A percentile compares a stretch with the other conserved stretches of the same genome.
These are phyloP conservation scores for Dryomyza anilis DNA, from an alignment of 2,888 invertebrate genomes.

Conservation along the genomic window DNA sequence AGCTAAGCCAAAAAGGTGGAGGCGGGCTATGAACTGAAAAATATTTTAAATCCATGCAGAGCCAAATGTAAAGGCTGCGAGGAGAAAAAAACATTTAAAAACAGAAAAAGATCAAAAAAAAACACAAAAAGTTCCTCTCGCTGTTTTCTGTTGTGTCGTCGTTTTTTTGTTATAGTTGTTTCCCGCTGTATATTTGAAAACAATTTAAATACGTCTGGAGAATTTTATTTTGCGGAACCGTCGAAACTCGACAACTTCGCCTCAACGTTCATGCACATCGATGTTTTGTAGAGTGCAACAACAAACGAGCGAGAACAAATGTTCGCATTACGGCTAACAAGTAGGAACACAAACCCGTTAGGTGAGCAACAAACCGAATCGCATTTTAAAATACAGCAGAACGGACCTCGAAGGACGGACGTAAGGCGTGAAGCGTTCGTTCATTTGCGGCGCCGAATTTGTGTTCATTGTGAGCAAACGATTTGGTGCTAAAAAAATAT, in stretches of 20 bases:
- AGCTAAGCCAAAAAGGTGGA: neutral
- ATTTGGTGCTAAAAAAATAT: neutral
- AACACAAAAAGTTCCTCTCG: neutral
- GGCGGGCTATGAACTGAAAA: neutral
- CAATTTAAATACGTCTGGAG: constrained; percentile 40
- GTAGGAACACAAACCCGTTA: neutral
- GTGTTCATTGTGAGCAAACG: neutral
- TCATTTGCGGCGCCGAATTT: neutral
- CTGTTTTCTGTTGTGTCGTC: neutral
- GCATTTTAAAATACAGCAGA: neutral
- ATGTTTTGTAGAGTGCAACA: constrained; percentile 14
- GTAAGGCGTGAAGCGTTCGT: neutral
- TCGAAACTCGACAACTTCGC: neutral
- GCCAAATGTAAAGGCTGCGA: neutral
- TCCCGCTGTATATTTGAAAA: constrained; percentile 36
- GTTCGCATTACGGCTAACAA: neutral
- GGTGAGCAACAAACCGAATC: constrained; percentile 8
- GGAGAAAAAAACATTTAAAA: no score
- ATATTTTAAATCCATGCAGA: constrained; percentile 6
- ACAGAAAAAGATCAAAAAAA: neutral
- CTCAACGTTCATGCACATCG: no score
- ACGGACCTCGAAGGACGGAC: neutral
- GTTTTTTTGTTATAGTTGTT: neutral
- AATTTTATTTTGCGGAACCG: constrained; percentile 38
- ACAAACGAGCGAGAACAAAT: neutral